Evolutionary conservation across 2,797 vertebrate species (phyloP).

Genomic region (Spinibarbus caldwelli): DNA sequence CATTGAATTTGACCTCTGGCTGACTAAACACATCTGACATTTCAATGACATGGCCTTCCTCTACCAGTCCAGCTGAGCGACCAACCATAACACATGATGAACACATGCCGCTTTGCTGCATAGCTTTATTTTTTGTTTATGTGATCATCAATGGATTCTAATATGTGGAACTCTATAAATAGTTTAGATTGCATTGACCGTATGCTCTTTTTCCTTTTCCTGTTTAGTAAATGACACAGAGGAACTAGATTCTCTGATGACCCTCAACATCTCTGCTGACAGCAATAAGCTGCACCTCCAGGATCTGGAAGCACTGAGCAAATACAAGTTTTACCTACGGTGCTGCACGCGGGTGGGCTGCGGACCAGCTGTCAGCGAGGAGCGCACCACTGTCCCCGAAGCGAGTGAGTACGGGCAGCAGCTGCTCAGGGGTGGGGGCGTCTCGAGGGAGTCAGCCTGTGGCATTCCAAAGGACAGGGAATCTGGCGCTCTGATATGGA

Average conservation of each 20-base stretch:
- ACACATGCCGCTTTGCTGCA: constrained; percentile 3
- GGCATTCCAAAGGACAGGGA: constrained; percentile 20
- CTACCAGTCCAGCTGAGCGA: constrained; percentile 13
- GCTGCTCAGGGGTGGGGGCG: constrained; percentile 12
- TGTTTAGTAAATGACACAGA: constrained; percentile 90
- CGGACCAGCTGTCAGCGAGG: constrained; percentile 85
- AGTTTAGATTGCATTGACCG: neutral
- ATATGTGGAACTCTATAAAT: neutral
- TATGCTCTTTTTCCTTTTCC: constrained; percentile 20
- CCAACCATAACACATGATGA: constrained; percentile 28
- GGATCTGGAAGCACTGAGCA: constrained; percentile 84
- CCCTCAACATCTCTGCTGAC: constrained; percentile 78
- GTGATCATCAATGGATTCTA: neutral
- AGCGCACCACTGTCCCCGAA: constrained; percentile 84
- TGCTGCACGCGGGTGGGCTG: constrained; percentile 91
- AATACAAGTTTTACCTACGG: constrained; percentile 91
- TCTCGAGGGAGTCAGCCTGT: neutral
- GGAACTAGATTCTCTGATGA: constrained; percentile 80
- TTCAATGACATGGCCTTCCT: constrained; percentile 44
- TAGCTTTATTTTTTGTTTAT: neutral
- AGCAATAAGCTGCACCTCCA: constrained; percentile 83
- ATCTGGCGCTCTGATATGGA: constrained; percentile 39
- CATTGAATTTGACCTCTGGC: constrained; percentile 43
- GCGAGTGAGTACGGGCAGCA: constrained; percentile 83
- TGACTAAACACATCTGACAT: constrained; percentile 48